Conservation (phyloP, 1,140 invertebrate genomes). For the Drosophila hydei region DNA sequence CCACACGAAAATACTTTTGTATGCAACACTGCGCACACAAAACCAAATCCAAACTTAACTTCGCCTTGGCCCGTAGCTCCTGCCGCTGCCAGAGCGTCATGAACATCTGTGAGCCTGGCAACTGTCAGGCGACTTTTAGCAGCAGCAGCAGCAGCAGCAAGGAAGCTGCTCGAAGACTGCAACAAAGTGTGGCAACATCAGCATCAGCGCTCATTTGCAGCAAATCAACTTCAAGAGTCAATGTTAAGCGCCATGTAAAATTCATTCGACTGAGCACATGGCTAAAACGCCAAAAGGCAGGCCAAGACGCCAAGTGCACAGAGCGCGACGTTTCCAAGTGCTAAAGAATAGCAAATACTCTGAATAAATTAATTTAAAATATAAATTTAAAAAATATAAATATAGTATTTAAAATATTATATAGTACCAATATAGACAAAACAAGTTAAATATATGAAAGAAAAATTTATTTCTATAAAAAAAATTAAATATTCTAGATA, state of each 20-base stretch:
- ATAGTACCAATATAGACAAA: no score
- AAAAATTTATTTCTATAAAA: no score
- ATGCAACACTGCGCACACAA: constrained; percentile 73
- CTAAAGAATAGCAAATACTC: background rate
- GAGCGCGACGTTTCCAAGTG: background rate
- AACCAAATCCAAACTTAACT: constrained; percentile 40
- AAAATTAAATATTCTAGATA: no score
- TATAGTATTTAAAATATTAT: no score
- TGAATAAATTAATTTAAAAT: no score
- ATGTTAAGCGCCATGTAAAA: constrained; percentile 70
- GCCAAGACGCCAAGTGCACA: background rate
- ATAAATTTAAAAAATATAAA: background rate
- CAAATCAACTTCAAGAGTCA: constrained; percentile 64
- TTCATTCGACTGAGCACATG: constrained; percentile 66
- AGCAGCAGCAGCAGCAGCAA: constrained; percentile 13
- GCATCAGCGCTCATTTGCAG: constrained; percentile 60
- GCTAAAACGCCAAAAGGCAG: constrained; percentile 19
- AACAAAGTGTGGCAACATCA: constrained; percentile 35
- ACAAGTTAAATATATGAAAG: no score
- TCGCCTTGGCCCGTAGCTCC: background rate
- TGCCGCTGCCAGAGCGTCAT: background rate
- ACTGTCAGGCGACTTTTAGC: constrained; percentile 45
- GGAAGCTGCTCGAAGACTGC: constrained; percentile 22
- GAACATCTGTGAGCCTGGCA: constrained; percentile 25
- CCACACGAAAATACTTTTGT: constrained; percentile 66